Conservation (phyloP, 2,113 vertebrate genomes). For the Rhea americana region DNA sequence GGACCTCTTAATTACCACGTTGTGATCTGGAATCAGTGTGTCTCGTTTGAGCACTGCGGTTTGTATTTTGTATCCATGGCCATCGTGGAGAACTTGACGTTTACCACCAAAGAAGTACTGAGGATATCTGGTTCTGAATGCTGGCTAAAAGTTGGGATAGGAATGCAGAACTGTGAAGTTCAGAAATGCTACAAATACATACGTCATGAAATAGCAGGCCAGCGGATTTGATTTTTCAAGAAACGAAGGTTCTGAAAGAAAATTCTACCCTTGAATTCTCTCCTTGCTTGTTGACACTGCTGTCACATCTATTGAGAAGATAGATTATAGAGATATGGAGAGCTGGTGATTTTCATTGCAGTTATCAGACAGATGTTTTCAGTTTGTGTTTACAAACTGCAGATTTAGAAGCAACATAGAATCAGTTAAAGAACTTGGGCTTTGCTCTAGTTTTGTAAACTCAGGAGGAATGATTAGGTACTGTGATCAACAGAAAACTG, state of each 20-base stretch:
- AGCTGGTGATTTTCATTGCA: neutral
- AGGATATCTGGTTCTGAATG: slow-evolving; percentile 28
- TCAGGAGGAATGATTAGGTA: neutral
- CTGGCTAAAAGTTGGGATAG: slow-evolving; percentile 6
- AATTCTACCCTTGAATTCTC: slow-evolving; percentile 17
- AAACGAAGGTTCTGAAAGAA: neutral
- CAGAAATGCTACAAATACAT: slow-evolving; percentile 9
- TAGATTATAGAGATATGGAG: neutral
- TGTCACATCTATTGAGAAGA: slow-evolving; percentile 27
- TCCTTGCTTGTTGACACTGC: slow-evolving; percentile 10
- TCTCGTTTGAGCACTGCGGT: slow-evolving; percentile 9
- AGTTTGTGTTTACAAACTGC: neutral
- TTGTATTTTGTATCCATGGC: neutral
- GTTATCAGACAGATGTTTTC: neutral
- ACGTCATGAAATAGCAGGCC: slow-evolving; percentile 25
- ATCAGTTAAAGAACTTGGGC: neutral
- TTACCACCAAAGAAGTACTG: slow-evolving; percentile 16
- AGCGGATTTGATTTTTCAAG: slow-evolving; percentile 46
- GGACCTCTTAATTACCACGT: neutral
- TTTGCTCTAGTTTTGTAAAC: neutral
- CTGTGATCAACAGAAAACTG: neutral
- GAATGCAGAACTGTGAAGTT: neutral
- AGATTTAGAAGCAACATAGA: neutral
- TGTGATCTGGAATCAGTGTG: neutral
- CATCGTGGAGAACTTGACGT: neutral